Conservation (phyloP, 2,113 vertebrate species). For the Myocastor coypus region DNA sequence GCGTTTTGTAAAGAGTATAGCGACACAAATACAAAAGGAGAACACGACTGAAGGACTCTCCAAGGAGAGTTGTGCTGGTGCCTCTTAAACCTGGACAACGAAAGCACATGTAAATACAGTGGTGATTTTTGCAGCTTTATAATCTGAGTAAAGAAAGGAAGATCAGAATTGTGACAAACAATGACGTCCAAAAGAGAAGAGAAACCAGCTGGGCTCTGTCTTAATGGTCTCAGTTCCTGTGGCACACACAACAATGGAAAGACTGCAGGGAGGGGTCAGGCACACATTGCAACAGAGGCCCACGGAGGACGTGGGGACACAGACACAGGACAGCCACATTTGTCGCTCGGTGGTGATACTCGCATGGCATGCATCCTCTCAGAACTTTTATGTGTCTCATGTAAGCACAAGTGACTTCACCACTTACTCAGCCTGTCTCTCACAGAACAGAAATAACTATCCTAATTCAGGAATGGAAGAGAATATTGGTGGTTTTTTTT, state of each 20-base stretch:
- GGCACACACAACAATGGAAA: slow-evolving; percentile 62
- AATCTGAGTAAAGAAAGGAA: not conserved
- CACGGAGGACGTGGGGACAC: not conserved
- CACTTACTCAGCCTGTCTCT: not conserved
- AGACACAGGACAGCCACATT: not conserved
- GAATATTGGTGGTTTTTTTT: not conserved
- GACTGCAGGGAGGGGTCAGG: slow-evolving; percentile 32
- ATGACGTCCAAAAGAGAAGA: slow-evolving; percentile 76
- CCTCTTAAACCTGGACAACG: not conserved
- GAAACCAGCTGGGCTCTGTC: slow-evolving; percentile 74
- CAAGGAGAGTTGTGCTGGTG: slow-evolving; percentile 16
- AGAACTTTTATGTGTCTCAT: not conserved
- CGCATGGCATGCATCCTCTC: not conserved
- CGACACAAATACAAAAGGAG: not conserved
- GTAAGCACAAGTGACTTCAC: not conserved
- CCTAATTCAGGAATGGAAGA: not conserved
- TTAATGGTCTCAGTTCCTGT: slow-evolving; percentile 75
- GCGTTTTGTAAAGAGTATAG: not conserved
- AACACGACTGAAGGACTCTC: slow-evolving; percentile 49
- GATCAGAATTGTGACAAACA: slow-evolving; percentile 69
- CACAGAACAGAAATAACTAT: not conserved
- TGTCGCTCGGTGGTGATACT: not conserved
- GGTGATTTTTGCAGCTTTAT: slow-evolving; percentile 36
- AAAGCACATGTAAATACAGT: slow-evolving; percentile 65
- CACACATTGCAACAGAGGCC: not conserved